Evolutionary conservation across 1,140 invertebrate genomes (phyloP).

Genomic region (Anoplolepis gracilipes): DNA sequence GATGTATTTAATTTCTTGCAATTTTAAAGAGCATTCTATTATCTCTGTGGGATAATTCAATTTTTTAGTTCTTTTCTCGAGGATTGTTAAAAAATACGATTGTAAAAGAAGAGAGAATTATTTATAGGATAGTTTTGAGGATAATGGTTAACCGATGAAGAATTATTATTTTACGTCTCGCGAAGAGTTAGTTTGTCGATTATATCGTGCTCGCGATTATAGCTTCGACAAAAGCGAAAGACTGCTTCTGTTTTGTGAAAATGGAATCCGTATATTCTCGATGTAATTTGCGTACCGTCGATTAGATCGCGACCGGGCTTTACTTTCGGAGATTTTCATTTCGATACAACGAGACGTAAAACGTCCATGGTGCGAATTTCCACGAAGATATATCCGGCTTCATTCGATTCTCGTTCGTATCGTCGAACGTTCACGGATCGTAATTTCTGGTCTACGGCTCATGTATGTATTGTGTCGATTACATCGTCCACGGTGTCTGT

Average conservation of each 20-base stretch:
- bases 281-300: slow-evolving; percentile 46
- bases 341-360: slow-evolving; percentile 49
- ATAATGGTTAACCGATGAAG: slow-evolving; percentile 44
- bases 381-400: slow-evolving; percentile 47
- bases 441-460: slow-evolving; percentile 43
- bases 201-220: slow-evolving; percentile 16
- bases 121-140: slow-evolving; percentile 9
- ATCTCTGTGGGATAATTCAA: not conserved
- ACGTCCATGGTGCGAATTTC: slow-evolving; percentile 40
- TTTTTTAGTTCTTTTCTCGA: not conserved
- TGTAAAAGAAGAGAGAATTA: not conserved
- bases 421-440: slow-evolving; percentile 41
- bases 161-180: slow-evolving; percentile 49
- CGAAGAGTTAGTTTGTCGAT: slow-evolving; percentile 39
- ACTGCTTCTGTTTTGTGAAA: slow-evolving; percentile 14
- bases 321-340: slow-evolving; percentile 59
- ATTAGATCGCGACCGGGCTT: slow-evolving; percentile 54
- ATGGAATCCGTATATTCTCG: slow-evolving; percentile 51
- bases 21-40: slow-evolving; percentile 5
- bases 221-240: not conserved
- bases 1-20: not conserved
- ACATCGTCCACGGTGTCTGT: slow-evolving; percentile 35
- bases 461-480: slow-evolving; percentile 53
- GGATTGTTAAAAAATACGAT: not conserved
- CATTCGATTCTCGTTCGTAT: slow-evolving; percentile 50